Percentiles rank a stretch among this genome's conserved stretches.
Conservation (phyloP, 2,797 vertebrate species). For the Cossypha polioptera region DNA sequence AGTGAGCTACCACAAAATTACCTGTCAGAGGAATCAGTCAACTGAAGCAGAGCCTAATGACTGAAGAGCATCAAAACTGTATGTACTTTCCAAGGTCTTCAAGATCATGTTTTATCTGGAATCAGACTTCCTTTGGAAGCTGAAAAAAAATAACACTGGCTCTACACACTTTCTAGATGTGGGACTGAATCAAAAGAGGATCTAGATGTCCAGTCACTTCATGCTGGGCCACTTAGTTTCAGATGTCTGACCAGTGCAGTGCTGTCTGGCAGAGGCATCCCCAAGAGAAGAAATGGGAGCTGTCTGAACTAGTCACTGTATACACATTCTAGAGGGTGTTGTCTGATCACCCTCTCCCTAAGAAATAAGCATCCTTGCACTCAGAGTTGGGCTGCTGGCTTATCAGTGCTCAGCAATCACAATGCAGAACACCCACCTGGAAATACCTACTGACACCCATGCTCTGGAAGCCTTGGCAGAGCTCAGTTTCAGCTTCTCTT, state of each 20-base stretch:
- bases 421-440: not conserved
- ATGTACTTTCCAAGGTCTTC: not conserved
- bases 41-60: not conserved
- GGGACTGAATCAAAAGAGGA: not conserved
- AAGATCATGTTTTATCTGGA: not conserved
- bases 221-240: not conserved
- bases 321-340: too few relatives aligned
- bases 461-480: not conserved
- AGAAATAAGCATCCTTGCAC: not conserved
- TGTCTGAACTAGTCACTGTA: not conserved
- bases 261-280: not conserved
- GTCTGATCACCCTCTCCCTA: not conserved
- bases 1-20: not conserved
- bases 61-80: not conserved
- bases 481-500: not conserved
- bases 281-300: not conserved
- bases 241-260: not conserved
- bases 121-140: not conserved
- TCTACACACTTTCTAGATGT: not conserved
- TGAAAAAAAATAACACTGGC: not conserved
- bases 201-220: not conserved
- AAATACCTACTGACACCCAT: fast-evolving
- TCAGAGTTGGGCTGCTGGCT: not conserved
- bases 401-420: not conserved
- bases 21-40: not conserved